Evolutionary conservation across 2,888 invertebrate species (phyloP), one percentile per base, ranked within the genome.

Genomic region (Cheiracanthium punctorium): DNA sequence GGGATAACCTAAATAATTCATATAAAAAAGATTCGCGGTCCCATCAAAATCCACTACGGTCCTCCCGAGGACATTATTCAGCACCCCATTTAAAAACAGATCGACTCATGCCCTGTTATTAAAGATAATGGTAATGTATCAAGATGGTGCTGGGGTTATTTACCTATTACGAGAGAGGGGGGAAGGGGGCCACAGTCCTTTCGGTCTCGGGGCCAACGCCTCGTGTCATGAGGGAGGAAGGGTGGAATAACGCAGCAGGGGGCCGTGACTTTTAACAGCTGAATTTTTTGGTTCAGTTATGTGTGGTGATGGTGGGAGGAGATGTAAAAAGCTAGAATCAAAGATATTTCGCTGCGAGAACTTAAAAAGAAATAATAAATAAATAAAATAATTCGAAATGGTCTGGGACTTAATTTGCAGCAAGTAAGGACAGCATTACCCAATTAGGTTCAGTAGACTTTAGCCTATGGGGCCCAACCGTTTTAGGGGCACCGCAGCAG

Each of bases 71-170:
- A n/a, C n/a, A n/a, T n/a, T n/a, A n/a, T n/a, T n/a, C n/a, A n/a
- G n/a, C n/a, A 8, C 12, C 48, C 48, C 48, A 48, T 48, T 48
- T 17, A 48, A 37, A 14, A 7, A 7, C 17, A 7, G 48, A 8
- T 5, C 37, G n/a, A 48, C 58, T 4, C 24, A 17, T 37, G 77
- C 77, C 65, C 71, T 79, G 71, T 79, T 79, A 79, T 79, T 71
- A 71, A 71, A 77, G 28, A 12, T 14, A 52, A 37, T 8, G 24
- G 70, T 33, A 30, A 10, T 37, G 33, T 52, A 33, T 64, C 65
- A 65, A 17, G 0, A 32, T 24, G 30, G 69, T 33, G n/a, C n/a
- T n/a, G 32, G 29, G 32, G 79, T 29, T 79, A 58, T 32, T 71
- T 28, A 33, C 52, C 41, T 58, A 71, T 71, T 71, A 48, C 33